Evolutionary conservation across 2,888 invertebrate genomes (phyloP).

Genomic region (Escarpia spicata): DNA sequence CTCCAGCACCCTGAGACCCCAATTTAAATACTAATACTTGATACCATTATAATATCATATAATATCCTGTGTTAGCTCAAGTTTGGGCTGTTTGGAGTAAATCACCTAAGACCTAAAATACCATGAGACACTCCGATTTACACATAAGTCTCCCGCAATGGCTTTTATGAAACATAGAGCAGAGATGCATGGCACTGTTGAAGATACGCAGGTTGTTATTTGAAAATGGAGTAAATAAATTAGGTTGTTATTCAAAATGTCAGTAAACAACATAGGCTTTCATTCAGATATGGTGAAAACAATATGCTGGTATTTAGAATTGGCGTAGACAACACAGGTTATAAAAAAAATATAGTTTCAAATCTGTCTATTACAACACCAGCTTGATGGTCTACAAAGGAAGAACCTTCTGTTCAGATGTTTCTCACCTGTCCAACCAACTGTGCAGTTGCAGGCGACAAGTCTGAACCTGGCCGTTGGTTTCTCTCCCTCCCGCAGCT

Average conservation of each 20-base stretch:
- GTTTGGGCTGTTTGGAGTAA: too few species aligned
- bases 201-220: background rate
- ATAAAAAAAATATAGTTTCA: background rate
- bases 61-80: too few species aligned
- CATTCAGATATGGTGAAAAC: background rate
- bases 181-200: background rate
- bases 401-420: background rate
- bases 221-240: background rate
- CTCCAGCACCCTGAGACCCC: too few species aligned
- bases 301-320: background rate
- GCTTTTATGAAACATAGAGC: background rate
- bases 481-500: constrained; percentile 12
- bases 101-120: too few species aligned
- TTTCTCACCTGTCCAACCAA: background rate
- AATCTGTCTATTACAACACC: background rate
- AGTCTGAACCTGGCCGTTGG: constrained; percentile 13
- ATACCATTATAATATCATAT: too few species aligned
- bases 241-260: background rate
- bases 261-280: background rate
- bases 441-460: constrained; percentile 5
- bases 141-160: too few species aligned
- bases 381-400: background rate
- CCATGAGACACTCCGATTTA: too few species aligned
- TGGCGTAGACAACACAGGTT: background rate
- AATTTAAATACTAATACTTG: too few species aligned